These are phyloP conservation scores for Brachyistius frenatus DNA, from an alignment of 2,113 vertebrate genomes.

Conservation along the genomic window DNA sequence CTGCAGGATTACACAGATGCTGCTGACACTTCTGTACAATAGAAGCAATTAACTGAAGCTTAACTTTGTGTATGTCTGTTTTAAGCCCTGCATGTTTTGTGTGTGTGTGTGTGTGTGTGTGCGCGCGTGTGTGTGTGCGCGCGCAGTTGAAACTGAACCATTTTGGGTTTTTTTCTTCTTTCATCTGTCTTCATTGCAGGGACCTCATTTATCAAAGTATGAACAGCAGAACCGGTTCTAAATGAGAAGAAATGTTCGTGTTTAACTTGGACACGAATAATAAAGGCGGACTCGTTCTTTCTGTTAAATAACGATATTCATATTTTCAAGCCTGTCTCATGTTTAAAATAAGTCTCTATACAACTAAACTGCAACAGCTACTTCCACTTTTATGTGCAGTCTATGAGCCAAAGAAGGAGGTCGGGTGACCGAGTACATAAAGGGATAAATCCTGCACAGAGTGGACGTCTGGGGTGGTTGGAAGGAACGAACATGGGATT, in stretches of 20 bases:
- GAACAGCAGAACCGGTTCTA: neutral
- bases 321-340: no score
- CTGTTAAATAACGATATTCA: no score
- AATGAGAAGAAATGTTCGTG: neutral
- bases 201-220: neutral
- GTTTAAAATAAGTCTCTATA: no score
- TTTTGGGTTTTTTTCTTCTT: neutral
- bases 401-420: no score
- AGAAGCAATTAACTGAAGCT: constrained; percentile 79
- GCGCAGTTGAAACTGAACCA: constrained; percentile 27
- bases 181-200: neutral
- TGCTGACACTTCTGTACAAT: constrained; percentile 75
- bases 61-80: constrained; percentile 70
- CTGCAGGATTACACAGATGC: constrained; percentile 69
- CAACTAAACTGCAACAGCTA: no score
- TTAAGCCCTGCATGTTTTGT: constrained; percentile 32
- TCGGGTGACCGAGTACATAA: no score
- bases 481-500: no score
- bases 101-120: constrained; percentile 20
- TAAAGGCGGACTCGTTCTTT: neutral
- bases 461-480: no score
- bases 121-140: no score
- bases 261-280: neutral
- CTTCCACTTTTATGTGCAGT: no score
- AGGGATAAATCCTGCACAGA: no score